Conservation (phyloP, 2,113 vertebrate species). For the Galbula dea region DNA sequence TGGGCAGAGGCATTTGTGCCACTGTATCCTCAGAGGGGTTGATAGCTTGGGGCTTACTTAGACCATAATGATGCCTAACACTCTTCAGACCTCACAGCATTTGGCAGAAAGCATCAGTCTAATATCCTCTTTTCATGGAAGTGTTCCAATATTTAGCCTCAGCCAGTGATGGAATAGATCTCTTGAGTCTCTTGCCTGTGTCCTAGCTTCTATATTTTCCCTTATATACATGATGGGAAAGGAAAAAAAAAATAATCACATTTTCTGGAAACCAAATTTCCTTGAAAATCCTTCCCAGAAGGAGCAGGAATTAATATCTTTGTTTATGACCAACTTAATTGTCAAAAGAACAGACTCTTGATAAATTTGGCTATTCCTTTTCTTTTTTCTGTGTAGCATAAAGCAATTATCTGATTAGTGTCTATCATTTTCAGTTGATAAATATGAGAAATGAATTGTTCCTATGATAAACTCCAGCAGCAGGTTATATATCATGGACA, state of each 20-base stretch:
- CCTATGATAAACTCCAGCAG: not conserved
- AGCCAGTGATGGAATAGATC: not conserved
- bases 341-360: not conserved
- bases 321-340: not conserved
- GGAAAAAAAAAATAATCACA: not conserved
- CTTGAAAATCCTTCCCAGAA: not conserved
- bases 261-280: not conserved
- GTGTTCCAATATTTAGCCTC: not conserved
- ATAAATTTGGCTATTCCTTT: not conserved
- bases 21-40: not conserved
- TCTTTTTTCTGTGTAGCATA: not conserved
- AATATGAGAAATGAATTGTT: not conserved
- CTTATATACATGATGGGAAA: not conserved
- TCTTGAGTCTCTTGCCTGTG: not conserved
- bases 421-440: not conserved
- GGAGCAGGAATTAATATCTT: not conserved
- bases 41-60: not conserved
- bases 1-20: not conserved
- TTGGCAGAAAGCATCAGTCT: not conserved
- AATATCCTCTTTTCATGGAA: not conserved
- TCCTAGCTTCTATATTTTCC: not conserved
- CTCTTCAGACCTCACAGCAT: not conserved
- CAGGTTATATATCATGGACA: not conserved
- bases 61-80: not conserved
- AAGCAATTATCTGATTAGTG: not conserved